Evolutionary conservation across 2,888 invertebrate genomes (phyloP).

Genomic region (Helicoverpa assulta): DNA sequence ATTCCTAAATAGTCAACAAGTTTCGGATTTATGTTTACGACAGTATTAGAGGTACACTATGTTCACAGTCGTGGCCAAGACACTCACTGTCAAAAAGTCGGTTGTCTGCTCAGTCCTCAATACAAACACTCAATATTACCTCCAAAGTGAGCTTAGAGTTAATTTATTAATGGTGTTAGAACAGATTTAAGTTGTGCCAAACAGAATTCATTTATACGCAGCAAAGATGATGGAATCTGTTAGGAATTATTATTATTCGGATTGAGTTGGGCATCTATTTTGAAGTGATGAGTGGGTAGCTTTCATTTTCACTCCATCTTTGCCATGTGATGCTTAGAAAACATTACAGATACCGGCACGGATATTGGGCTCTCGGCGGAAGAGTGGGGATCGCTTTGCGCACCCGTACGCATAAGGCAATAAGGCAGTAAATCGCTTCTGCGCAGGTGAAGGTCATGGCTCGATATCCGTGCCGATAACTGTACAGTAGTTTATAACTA

Average conservation of each 20-base stretch:
- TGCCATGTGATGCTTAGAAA: neutral
- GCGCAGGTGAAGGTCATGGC: too few relatives aligned
- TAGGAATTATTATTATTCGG: constrained; percentile 37
- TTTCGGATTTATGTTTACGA: too few relatives aligned
- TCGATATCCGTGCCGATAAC: too few relatives aligned
- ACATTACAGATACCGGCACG: too few relatives aligned
- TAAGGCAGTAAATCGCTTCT: too few relatives aligned
- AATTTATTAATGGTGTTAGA: constrained; percentile 55
- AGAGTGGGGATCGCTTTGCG: too few relatives aligned
- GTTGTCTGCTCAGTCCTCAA: constrained; percentile 21
- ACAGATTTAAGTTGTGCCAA: constrained; percentile 54
- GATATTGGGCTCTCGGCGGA: too few relatives aligned
- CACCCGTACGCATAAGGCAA: too few relatives aligned
- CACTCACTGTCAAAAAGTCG: constrained; percentile 17
- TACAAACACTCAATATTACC: constrained; percentile 36
- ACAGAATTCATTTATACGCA: constrained; percentile 49
- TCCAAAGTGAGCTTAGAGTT: constrained; percentile 42
- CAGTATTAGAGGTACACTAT: too few relatives aligned
- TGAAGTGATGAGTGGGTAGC: constrained; percentile 6
- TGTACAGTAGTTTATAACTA: too few relatives aligned
- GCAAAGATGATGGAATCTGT: constrained; percentile 50
- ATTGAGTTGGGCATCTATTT: constrained; percentile 32
- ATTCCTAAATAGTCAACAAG: too few relatives aligned
- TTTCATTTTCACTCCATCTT: neutral
- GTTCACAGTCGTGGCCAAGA: too few relatives aligned